phyloP scores from a whole-genome alignment of 2,113 vertebrate genomes.

The Neolamprologus sp. region DNA sequence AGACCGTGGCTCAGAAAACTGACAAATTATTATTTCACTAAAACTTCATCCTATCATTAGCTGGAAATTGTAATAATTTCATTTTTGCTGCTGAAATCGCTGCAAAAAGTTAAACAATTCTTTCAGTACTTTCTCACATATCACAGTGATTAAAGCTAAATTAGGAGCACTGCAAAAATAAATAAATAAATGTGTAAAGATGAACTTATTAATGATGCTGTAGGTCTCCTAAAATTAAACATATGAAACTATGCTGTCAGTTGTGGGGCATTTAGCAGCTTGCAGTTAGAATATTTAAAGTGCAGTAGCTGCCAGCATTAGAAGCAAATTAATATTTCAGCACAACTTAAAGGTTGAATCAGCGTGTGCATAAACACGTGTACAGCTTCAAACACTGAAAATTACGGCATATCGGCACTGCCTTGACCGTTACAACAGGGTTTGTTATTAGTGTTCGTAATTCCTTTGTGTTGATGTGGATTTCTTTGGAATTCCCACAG shows the following conservation, averaged over 20 bases:
- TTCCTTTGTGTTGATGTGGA: not conserved
- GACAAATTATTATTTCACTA: not conserved
- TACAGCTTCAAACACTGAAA: not conserved
- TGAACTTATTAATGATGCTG: not conserved
- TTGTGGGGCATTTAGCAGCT: not conserved
- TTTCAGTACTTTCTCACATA: not conserved
- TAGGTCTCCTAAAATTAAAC: not conserved
- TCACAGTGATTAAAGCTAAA: not conserved
- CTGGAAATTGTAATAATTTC: not conserved
- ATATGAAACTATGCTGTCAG: not conserved
- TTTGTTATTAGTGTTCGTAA: not conserved
- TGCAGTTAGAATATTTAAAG: not conserved
- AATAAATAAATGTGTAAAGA: not conserved
- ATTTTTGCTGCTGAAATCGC: not conserved
- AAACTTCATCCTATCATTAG: not conserved
- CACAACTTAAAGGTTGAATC: not conserved
- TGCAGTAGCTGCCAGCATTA: not conserved
- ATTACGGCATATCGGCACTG: not conserved
- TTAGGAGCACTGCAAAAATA: not conserved
- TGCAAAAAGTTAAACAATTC: not conserved
- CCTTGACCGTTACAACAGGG: not conserved
- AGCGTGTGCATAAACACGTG: not conserved
- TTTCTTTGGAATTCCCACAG: conserved; percentile 50
- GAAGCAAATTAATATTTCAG: conserved; percentile 5
- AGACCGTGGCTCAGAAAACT: not conserved